Evolutionary conservation across 2,797 vertebrate species (phyloP).

Genomic region (Myotis planiceps): DNA sequence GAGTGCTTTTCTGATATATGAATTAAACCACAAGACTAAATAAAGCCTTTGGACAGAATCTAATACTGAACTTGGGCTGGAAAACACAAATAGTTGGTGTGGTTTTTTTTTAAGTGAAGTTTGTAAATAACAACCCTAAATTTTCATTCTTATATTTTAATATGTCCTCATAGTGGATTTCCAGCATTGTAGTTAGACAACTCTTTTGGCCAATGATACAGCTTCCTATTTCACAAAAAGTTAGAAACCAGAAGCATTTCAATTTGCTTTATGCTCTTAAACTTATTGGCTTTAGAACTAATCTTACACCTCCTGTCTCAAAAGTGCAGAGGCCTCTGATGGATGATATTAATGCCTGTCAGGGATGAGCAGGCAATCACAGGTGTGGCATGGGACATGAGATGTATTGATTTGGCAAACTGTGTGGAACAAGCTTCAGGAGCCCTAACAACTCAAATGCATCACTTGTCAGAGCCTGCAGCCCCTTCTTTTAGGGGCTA

Average conservation of each 20-base stretch:
- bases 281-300: background rate
- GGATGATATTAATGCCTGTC: background rate
- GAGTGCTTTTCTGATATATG: background rate
- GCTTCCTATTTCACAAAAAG: background rate
- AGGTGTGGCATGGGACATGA: background rate
- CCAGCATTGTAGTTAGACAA: background rate
- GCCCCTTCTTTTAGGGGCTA: background rate
- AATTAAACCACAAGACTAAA: background rate
- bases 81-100: background rate
- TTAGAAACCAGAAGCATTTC: conserved; percentile 22
- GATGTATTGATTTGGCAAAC: background rate
- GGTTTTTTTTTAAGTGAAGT: background rate
- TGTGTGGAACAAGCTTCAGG: background rate
- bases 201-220: background rate
- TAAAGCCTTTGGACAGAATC: background rate
- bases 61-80: background rate
- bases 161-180: background rate
- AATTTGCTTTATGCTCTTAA: background rate
- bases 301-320: background rate
- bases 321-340: background rate
- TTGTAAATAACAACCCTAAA: background rate
- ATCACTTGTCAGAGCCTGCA: background rate
- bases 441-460: background rate
- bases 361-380: background rate
- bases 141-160: background rate